Percentiles rank a stretch among this genome's conserved stretches.
Conservation (phyloP, 2,113 vertebrate species). For the Arizona elegans region DNA sequence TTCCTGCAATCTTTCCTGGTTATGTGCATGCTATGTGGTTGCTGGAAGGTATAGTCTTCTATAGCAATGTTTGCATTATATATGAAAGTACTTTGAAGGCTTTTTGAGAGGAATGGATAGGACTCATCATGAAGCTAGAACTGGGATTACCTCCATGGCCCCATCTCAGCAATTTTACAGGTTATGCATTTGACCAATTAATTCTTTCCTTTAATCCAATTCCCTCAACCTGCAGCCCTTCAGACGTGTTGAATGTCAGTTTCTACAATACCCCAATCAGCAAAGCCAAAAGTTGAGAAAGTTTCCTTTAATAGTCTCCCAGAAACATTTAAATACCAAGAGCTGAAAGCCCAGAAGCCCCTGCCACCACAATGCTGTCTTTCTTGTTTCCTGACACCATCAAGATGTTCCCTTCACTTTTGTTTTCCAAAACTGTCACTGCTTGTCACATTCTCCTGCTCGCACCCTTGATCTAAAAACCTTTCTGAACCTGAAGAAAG, state of each 20-base stretch:
- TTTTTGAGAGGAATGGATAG: neutral
- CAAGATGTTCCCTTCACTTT: constrained; percentile 45
- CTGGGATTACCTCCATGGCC: neutral
- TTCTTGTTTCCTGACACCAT: constrained; percentile 57
- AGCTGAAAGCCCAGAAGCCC: constrained; percentile 27
- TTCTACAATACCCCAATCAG: neutral
- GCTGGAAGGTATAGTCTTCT: neutral
- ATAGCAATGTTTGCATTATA: neutral
- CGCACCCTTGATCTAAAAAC: constrained; percentile 41
- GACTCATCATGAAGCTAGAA: neutral
- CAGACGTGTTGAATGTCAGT: neutral
- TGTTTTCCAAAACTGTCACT: constrained; percentile 53
- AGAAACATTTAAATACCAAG: constrained; percentile 36
- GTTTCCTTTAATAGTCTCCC: neutral
- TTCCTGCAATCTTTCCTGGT: neutral
- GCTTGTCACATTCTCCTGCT: constrained; percentile 26
- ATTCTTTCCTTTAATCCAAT: neutral
- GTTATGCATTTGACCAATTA: neutral
- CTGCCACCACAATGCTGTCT: constrained; percentile 57
- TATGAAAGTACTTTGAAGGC: neutral
- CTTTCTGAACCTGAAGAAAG: constrained; percentile 30
- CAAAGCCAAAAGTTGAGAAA: neutral
- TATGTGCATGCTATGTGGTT: neutral
- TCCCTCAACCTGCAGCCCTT: neutral
- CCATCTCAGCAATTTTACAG: neutral